Conservation (phyloP, 2,797 vertebrate species). For the Caiman crocodilus region DNA sequence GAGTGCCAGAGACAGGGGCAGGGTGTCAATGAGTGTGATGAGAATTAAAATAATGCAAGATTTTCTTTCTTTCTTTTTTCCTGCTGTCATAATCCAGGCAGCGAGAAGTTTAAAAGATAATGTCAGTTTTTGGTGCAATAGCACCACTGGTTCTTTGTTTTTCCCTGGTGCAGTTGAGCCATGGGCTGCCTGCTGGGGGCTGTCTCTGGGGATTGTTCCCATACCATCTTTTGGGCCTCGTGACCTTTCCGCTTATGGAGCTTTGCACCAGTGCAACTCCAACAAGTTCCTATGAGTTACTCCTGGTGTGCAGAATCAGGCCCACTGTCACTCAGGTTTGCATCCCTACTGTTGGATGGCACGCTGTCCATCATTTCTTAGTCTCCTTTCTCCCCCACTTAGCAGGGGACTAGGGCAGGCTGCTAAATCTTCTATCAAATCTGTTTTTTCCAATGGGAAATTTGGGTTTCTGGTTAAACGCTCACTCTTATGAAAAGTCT, state of each 20-base stretch:
- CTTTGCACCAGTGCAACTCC: not conserved
- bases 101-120: not conserved
- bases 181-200: not conserved
- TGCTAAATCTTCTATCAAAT: not conserved
- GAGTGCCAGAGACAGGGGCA: conserved; percentile 23
- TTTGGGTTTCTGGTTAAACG: not conserved
- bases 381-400: not conserved
- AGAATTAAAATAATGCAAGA: not conserved
- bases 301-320: not conserved
- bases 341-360: not conserved
- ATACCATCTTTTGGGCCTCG: not conserved
- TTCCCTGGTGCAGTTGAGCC: not conserved
- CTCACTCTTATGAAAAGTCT: too few relatives aligned
- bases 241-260: not conserved
- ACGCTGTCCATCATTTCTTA: not conserved
- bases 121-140: not conserved
- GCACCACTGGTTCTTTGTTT: not conserved
- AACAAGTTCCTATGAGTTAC: not conserved
- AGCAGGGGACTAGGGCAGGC: not conserved
- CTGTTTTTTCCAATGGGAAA: not conserved
- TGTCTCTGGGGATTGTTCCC: not conserved
- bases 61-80: not conserved
- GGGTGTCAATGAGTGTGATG: not conserved
- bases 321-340: not conserved
- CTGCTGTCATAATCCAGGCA: not conserved